phyloP scores from a whole-genome alignment of 2,888 invertebrate species.

The Drosophila niveifrons region DNA sequence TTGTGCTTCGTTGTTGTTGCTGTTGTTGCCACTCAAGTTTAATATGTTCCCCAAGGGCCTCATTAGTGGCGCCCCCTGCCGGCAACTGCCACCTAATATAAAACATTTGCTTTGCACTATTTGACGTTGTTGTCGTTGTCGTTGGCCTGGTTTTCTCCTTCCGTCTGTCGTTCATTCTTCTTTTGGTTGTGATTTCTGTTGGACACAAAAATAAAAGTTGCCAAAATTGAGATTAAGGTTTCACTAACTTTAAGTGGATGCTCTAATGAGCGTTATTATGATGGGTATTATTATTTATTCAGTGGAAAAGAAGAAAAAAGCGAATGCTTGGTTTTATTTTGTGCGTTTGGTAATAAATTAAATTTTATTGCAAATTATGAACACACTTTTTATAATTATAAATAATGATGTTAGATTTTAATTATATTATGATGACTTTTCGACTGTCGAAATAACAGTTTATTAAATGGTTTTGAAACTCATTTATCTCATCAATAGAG shows the following conservation, averaged over 20 bases:
- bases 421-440: too few relatives aligned
- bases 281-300: constrained; percentile 45
- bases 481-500: too few relatives aligned
- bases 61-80: constrained; percentile 74
- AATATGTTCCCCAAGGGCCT: constrained; percentile 80
- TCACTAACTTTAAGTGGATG: constrained; percentile 48
- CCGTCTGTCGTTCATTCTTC: constrained; percentile 10
- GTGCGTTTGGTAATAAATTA: neutral
- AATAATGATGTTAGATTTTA: too few relatives aligned
- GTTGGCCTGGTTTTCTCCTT: constrained; percentile 13
- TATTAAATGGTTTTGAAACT: too few relatives aligned
- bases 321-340: too few relatives aligned
- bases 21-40: constrained; percentile 67
- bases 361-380: constrained; percentile 2
- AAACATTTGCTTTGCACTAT: constrained; percentile 78
- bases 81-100: constrained; percentile 66
- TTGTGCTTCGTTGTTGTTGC: constrained; percentile 23
- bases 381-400: too few relatives aligned
- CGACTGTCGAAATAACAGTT: too few relatives aligned
- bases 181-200: constrained; percentile 29
- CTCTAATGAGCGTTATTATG: constrained; percentile 58
- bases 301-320: neutral
- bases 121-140: constrained; percentile 52
- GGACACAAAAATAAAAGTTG: constrained; percentile 37
- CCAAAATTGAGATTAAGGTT: constrained; percentile 50